Evolutionary conservation across 2,888 invertebrate species (phyloP).

Genomic region (Drosophila yooni): DNA sequence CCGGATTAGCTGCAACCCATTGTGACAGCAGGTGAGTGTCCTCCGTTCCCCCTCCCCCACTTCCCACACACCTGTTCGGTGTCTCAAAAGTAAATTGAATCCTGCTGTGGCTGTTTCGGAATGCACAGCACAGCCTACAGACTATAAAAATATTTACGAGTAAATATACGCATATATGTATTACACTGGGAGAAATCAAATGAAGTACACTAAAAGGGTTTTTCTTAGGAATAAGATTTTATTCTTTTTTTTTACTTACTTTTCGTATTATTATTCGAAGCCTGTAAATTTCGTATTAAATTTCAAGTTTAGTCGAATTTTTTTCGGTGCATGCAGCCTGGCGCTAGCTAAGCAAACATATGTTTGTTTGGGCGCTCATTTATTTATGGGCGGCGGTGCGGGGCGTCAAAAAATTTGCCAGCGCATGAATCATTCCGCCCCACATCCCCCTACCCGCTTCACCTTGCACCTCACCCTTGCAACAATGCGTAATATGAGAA

Average conservation of each 20-base stretch:
- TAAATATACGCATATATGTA: slow-evolving; percentile 54
- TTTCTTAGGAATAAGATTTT: not conserved
- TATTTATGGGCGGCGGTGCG: slow-evolving; percentile 54
- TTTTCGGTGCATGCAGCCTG: not conserved
- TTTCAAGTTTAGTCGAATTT: not conserved
- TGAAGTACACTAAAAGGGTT: not conserved
- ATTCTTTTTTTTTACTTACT: not conserved
- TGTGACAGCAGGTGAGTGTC: slow-evolving; percentile 51
- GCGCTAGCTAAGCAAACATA: slow-evolving; percentile 60
- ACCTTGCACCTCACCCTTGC: rapidly evolving
- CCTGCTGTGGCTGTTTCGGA: slow-evolving; percentile 28
- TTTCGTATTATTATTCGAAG: not conserved
- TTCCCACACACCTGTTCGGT: slow-evolving; percentile 5
- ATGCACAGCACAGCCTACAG: slow-evolving; percentile 40
- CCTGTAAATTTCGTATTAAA: not conserved
- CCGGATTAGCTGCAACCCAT: slow-evolving; percentile 66
- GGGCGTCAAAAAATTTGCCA: slow-evolving; percentile 72
- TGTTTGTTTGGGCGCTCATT: slow-evolving; percentile 57
- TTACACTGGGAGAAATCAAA: slow-evolving; percentile 16
- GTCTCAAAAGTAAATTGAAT: slow-evolving; percentile 63
- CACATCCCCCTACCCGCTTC: not conserved
- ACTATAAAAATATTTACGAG: slow-evolving; percentile 82
- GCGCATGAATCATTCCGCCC: slow-evolving; percentile 72
- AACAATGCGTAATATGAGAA: slow-evolving; percentile 69
- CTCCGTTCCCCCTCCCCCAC: not conserved